Evolutionary conservation across 2,113 vertebrate species (phyloP).

Genomic region (Microtus montanus): DNA sequence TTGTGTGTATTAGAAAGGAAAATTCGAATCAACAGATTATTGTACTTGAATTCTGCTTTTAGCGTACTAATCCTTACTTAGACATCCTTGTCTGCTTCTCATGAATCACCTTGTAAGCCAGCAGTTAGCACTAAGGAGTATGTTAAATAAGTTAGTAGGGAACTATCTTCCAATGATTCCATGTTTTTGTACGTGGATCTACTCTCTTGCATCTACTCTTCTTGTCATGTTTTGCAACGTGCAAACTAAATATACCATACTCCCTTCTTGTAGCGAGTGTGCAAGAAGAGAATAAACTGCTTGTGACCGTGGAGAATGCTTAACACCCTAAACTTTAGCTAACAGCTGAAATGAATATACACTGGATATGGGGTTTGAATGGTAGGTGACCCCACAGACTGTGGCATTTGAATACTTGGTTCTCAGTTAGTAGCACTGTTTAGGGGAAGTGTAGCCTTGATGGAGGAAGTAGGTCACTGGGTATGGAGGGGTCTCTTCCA

Average conservation of each 20-base stretch:
- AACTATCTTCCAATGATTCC: not conserved
- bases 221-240: not conserved
- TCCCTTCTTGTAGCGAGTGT: not conserved
- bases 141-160: not conserved
- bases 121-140: not conserved
- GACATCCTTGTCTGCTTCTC: not conserved
- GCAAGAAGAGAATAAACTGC: not conserved
- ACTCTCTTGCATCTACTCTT: not conserved
- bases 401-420: not conserved
- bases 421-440: not conserved
- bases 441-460: not conserved
- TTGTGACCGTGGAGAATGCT: not conserved
- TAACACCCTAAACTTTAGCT: not conserved
- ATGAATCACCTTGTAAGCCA: slow-evolving; percentile 15
- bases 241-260: not conserved
- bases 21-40: not conserved
- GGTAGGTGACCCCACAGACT: not conserved
- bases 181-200: not conserved
- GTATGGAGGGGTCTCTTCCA: not conserved
- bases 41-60: not conserved
- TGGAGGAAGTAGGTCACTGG: not conserved
- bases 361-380: not conserved
- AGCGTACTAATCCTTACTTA: not conserved
- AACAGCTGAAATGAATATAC: not conserved
- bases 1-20: slow-evolving; percentile 21